Conservation (phyloP, 2,113 vertebrate genomes). For the Pungitius pungitius region DNA sequence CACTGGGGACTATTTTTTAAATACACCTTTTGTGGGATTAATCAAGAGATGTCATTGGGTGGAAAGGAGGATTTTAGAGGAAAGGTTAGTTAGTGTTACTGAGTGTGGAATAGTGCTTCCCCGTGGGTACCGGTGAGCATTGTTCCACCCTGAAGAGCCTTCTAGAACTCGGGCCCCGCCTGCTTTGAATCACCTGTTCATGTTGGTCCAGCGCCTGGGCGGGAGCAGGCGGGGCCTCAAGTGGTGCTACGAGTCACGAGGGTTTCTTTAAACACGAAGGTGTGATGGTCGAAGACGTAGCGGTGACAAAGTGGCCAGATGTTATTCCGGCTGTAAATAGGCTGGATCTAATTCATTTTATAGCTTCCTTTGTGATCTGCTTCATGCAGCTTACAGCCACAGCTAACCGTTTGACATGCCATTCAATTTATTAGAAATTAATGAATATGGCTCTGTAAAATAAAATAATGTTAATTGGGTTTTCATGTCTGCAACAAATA, state of each 20-base stretch:
- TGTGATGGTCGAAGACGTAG: conserved; percentile 3
- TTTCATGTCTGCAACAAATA: background rate
- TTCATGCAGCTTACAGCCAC: background rate
- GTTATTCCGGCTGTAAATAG: background rate
- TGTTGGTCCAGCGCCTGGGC: conserved; percentile 26
- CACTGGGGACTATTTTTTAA: background rate
- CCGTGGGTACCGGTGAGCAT: conserved; percentile 27
- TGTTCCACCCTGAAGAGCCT: conserved; percentile 35
- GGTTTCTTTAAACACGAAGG: background rate
- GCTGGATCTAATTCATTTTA: background rate
- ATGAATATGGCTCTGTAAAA: background rate
- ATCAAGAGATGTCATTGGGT: conserved; percentile 2
- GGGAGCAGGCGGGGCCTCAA: conserved; percentile 11
- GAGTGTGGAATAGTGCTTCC: conserved; percentile 38
- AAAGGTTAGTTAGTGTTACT: conserved; percentile 40
- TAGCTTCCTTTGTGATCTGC: background rate
- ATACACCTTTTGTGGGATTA: background rate
- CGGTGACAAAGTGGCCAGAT: background rate
- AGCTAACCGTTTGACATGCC: background rate
- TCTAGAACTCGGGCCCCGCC: conserved; percentile 10
- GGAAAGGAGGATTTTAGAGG: conserved; percentile 8
- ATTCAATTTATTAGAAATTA: background rate
- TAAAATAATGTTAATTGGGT: background rate
- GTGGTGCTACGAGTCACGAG: background rate
- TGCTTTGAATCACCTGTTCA: conserved; percentile 53